Evolutionary conservation across 2,888 invertebrate species (phyloP).

Genomic region (Cybosia mesomella): DNA sequence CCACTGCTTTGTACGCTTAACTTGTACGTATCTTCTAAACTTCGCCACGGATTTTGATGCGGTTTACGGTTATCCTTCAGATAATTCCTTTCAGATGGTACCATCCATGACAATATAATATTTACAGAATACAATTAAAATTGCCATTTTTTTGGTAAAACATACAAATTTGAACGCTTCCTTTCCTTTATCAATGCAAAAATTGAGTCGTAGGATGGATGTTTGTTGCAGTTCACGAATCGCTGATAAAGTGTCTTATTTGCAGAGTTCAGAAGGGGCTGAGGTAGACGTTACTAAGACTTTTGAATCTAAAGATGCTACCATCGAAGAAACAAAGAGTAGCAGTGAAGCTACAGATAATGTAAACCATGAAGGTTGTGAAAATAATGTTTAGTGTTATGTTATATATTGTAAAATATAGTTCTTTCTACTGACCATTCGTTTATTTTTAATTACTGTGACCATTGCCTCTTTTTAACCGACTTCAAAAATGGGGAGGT

Average conservation of each 20-base stretch:
- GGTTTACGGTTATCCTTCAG: no score
- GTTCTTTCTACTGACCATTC: constrained; percentile 7
- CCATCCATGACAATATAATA: no score
- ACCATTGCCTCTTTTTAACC: not conserved
- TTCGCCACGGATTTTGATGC: no score
- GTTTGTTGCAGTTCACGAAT: no score
- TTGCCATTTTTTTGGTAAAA: no score
- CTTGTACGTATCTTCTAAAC: no score
- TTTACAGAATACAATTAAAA: no score
- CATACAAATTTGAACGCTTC: no score
- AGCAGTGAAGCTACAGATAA: constrained; percentile 15
- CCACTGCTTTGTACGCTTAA: not conserved
- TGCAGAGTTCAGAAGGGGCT: constrained; percentile 27
- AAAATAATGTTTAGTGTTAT: constrained; percentile 10
- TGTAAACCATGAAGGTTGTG: constrained; percentile 17
- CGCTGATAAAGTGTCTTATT: not conserved
- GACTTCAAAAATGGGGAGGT: no score
- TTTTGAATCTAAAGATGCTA: constrained; percentile 10
- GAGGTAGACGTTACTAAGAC: constrained; percentile 21
- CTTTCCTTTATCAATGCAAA: no score
- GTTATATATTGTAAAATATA: constrained; percentile 10
- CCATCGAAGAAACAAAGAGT: constrained; percentile 19
- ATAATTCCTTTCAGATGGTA: no score
- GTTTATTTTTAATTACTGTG: not conserved
- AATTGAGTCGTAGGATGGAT: no score